phyloP scores from a whole-genome alignment of 2,888 invertebrate genomes.

The Megastigmus dorsalis region DNA sequence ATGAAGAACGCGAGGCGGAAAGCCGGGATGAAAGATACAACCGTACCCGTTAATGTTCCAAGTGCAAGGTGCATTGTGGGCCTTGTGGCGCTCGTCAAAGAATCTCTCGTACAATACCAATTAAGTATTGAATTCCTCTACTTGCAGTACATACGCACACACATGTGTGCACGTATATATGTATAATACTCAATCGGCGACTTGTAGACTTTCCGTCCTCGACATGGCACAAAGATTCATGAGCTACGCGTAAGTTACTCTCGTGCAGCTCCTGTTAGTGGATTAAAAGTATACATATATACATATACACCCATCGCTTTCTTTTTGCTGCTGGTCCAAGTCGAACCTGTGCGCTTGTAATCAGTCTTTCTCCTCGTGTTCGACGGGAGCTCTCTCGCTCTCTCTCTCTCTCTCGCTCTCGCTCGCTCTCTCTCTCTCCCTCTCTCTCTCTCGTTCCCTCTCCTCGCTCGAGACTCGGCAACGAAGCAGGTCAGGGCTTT shows the following conservation, averaged over 20 bases:
- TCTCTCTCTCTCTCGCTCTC: not conserved
- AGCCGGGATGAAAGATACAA: constrained; percentile 60
- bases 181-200: too few relatives aligned
- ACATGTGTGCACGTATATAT: too few relatives aligned
- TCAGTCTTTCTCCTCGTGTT: constrained; percentile 46
- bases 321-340: constrained; percentile 2
- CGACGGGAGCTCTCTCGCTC: constrained; percentile 28
- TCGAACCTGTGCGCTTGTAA: constrained; percentile 29
- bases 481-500: constrained; percentile 62
- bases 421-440: not conserved
- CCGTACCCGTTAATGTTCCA: constrained; percentile 59
- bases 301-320: too few relatives aligned
- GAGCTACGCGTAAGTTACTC: too few relatives aligned
- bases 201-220: too few relatives aligned
- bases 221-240: not conserved
- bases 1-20: constrained; percentile 55
- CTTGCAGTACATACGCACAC: too few relatives aligned
- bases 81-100: constrained; percentile 2
- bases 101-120: constrained; percentile 20
- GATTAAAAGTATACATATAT: constrained; percentile 20
- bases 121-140: not conserved
- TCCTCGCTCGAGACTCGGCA: too few relatives aligned
- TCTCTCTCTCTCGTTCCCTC: not conserved
- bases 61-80: constrained; percentile 46
- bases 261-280: too few relatives aligned